phyloP scores from a whole-genome alignment of 2,113 vertebrate genomes.

The Halcyon malimbica region DNA sequence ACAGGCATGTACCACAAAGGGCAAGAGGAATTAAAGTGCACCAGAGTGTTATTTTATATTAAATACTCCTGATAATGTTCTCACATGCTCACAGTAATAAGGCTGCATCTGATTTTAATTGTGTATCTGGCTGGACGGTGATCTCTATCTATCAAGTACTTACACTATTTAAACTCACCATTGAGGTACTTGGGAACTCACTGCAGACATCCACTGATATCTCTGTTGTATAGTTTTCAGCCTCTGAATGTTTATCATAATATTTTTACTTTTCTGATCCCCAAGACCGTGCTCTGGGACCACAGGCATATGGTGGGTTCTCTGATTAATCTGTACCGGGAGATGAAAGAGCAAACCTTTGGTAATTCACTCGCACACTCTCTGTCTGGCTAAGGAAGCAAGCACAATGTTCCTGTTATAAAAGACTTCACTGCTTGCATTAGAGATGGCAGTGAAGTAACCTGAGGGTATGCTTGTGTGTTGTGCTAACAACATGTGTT shows the following conservation, averaged over 20 bases:
- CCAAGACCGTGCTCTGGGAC: not conserved
- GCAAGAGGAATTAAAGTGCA: not conserved
- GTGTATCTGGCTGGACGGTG: not conserved
- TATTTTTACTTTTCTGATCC: not conserved
- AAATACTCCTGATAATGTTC: not conserved
- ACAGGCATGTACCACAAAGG: not conserved
- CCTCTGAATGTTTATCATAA: not conserved
- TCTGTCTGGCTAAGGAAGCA: not conserved
- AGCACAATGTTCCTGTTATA: not conserved
- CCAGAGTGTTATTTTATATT: not conserved
- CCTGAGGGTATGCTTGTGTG: slow-evolving; percentile 43
- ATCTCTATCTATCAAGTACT: not conserved
- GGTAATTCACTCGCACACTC: not conserved
- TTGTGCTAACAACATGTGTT: slow-evolving; percentile 39
- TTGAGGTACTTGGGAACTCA: not conserved
- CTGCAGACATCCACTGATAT: rapidly evolving
- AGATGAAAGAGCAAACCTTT: not conserved
- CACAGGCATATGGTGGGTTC: not conserved
- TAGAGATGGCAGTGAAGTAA: slow-evolving; percentile 18
- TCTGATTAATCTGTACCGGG: not conserved
- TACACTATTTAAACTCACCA: not conserved
- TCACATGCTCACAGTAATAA: slow-evolving; percentile 5
- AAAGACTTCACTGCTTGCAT: not conserved
- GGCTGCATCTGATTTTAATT: slow-evolving; percentile 28
- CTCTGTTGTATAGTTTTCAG: not conserved